Evolutionary conservation across 35 echinoderm and acorn worm genomes (phyloP).

Genomic region (Ophiothrix spiculata): DNA sequence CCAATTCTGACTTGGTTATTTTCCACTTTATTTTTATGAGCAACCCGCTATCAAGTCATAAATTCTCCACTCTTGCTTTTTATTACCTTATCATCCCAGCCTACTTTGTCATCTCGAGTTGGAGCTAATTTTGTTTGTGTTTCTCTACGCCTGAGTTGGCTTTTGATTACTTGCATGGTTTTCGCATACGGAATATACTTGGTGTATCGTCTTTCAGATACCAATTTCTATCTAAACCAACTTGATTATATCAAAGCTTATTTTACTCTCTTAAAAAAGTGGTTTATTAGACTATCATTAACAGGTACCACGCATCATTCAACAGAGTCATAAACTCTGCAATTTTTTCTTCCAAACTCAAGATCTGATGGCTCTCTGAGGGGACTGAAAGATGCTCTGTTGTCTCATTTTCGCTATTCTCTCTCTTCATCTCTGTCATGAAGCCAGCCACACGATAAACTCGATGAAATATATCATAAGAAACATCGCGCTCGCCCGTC

Average conservation of each 20-base stretch:
- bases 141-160: neutral
- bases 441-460: neutral
- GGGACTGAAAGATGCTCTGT: neutral
- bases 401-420: neutral
- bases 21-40: slow-evolving; percentile 1
- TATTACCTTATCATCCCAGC: neutral
- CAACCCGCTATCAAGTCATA: neutral
- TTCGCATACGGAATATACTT: slow-evolving; percentile 4
- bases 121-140: neutral
- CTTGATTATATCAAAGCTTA: neutral
- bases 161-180: slow-evolving; percentile 12
- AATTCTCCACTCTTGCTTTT: neutral
- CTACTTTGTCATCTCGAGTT: neutral
- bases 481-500: neutral
- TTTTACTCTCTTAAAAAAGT: neutral
- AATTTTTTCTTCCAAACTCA: neutral
- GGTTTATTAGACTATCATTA: slow-evolving; percentile 6
- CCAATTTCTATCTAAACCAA: neutral
- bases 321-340: neutral
- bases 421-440: neutral
- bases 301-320: neutral
- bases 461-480: slow-evolving; percentile 16
- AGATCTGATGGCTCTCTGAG: neutral
- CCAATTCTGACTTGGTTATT: slow-evolving; percentile 2
- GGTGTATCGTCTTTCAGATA: neutral